Conservation (phyloP, 1,140 invertebrate genomes). For the Saccostrea glomerata region DNA sequence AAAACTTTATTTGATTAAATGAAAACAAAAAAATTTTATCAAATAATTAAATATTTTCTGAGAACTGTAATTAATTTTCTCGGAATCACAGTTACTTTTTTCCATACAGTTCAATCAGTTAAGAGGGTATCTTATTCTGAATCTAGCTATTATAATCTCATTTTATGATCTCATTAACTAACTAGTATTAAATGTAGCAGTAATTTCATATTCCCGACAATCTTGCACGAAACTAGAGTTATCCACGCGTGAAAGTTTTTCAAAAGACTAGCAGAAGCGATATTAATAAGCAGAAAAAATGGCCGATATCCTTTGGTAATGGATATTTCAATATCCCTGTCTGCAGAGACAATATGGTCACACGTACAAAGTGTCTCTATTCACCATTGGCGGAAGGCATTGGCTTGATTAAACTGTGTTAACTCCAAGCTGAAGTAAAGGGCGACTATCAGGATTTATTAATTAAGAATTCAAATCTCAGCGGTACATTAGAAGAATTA, state of each 20-base stretch:
- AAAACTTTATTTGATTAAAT: too few relatives aligned
- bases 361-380: constrained; percentile 54
- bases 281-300: constrained; percentile 57
- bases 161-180: neutral
- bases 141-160: neutral
- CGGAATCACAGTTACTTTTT: neutral
- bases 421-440: constrained; percentile 49
- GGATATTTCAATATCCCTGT: constrained; percentile 53
- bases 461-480: constrained; percentile 60
- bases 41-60: neutral
- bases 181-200: neutral
- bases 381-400: constrained; percentile 52
- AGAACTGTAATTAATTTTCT: neutral
- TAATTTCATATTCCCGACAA: constrained; percentile 1
- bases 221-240: constrained; percentile 5
- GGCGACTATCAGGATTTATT: constrained; percentile 52
- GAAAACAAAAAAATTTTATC: too few relatives aligned
- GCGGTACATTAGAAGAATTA: constrained; percentile 60
- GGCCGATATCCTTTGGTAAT: constrained; percentile 54
- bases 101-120: neutral
- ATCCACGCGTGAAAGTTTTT: constrained; percentile 17
- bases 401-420: constrained; percentile 61
- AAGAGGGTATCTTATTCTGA: neutral
- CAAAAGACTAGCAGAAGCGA: constrained; percentile 5
- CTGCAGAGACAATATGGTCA: constrained; percentile 40